A percentile compares a stretch with the other conserved stretches of the same genome.
These are phyloP conservation scores for Campylorhamphus procurvoides DNA, from an alignment of 2,113 vertebrate species.

Conservation along the genomic window DNA sequence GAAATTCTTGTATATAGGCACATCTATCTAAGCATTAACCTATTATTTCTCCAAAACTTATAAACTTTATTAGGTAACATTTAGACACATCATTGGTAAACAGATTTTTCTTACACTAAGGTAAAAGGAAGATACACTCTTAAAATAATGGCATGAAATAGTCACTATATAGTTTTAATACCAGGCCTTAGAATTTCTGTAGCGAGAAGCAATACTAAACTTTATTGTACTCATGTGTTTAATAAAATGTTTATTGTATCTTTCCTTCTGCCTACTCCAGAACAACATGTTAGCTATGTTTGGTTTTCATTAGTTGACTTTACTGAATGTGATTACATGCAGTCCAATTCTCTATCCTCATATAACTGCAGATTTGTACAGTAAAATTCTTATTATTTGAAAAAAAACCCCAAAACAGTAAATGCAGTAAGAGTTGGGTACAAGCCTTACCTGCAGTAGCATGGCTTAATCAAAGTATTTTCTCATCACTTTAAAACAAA, in stretches of 20 bases:
- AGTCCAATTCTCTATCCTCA: not conserved
- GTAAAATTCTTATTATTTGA: not conserved
- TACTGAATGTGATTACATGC: not conserved
- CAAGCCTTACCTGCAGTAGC: not conserved
- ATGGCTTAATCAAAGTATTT: not conserved
- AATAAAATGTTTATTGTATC: not conserved
- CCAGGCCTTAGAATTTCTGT: not conserved
- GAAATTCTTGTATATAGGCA: not conserved
- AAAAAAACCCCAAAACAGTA: not conserved
- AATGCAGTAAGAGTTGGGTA: not conserved
- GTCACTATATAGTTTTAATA: not conserved
- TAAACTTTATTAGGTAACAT: not conserved
- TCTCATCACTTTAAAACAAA: not conserved
- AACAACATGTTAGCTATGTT: not conserved
- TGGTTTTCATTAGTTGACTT: conserved; percentile 5
- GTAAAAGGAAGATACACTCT: not conserved
- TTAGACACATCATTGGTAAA: not conserved
- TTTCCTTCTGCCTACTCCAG: not conserved
- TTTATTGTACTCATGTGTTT: not conserved
- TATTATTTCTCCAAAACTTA: not conserved
- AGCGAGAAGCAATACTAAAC: not conserved
- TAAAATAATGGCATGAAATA: not conserved
- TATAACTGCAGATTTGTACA: not conserved
- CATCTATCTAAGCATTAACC: not conserved
- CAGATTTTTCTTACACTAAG: not conserved